A percentile compares a stretch with the other conserved stretches of the same genome.
phyloP scores from a whole-genome alignment of 1,140 invertebrate genomes.

The Drosophila ironensis region DNA sequence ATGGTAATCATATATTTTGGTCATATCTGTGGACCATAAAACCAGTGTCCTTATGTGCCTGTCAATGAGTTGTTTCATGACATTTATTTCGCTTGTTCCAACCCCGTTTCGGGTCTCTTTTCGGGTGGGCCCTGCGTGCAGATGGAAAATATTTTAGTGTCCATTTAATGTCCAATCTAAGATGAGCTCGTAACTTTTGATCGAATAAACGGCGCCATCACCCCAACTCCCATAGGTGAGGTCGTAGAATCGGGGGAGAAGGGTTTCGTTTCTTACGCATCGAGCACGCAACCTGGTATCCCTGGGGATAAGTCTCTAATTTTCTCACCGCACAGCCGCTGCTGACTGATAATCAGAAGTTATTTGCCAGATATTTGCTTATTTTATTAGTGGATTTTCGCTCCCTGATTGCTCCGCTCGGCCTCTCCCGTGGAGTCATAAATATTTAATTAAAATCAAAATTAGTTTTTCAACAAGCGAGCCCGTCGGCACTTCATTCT shows the following conservation, averaged over 20 bases:
- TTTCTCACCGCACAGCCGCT: slow-evolving; percentile 61
- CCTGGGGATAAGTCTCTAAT: slow-evolving; percentile 77
- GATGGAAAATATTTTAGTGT: slow-evolving; percentile 82
- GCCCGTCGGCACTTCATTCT: not conserved
- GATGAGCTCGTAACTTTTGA: slow-evolving; percentile 82
- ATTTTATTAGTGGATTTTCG: slow-evolving; percentile 63
- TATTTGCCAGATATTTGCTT: slow-evolving; percentile 76
- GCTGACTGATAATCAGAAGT: slow-evolving; percentile 79
- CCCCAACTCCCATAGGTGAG: not conserved
- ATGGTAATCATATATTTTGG: slow-evolving; percentile 82
- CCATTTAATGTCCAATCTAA: slow-evolving; percentile 82
- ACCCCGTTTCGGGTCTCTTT: slow-evolving; percentile 1
- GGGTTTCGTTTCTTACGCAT: slow-evolving; percentile 25
- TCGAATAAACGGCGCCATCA: slow-evolving; percentile 70
- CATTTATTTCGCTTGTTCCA: slow-evolving; percentile 77
- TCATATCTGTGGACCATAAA: slow-evolving; percentile 82
- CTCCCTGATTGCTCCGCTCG: not conserved
- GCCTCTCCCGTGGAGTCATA: slow-evolving; percentile 28
- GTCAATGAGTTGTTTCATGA: slow-evolving; percentile 82
- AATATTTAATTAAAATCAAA: slow-evolving; percentile 80
- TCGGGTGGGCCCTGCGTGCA: slow-evolving; percentile 63
- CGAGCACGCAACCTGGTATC: slow-evolving; percentile 62
- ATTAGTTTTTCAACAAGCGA: slow-evolving; percentile 58
- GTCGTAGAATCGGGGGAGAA: slow-evolving; percentile 5
- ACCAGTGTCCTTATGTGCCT: slow-evolving; percentile 82